Base-by-base conservation (phyloP, 2,113 vertebrate genomes). In the Erythrocercus mccallii region DNA sequence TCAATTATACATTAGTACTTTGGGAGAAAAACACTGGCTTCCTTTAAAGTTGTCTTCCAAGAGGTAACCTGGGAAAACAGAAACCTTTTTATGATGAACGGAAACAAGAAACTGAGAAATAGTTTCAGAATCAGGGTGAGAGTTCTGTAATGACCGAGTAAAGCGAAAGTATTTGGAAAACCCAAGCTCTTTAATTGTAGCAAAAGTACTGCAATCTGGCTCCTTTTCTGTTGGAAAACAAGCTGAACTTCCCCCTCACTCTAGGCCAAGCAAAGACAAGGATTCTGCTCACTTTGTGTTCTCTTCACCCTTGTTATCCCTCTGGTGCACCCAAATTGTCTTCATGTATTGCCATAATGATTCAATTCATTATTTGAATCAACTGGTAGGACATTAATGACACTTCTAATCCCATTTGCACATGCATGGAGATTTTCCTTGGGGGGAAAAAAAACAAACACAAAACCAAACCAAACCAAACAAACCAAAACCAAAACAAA, bases 341-440 rank as follows among this genome's bases (percentile, higher is more conserved):
- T 74, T 40, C 30, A 31, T 8, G 33, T n/a, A 76, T 13, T 79
- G 47, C 31, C 57, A 79, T 3, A 64, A 74, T 20, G 17, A 74
- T 57, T 73, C 9, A 4, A 76, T 60, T 35, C 53, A 47, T 44
- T 66, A 68, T 42, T 48, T n/a, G 37, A 44, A 48, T 44, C 47
- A 88, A 33, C 33, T 22, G 7, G 23, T 35, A 71, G 24, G 51
- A 47, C 18, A 57, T 45, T 35, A 45, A 24, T n/a, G 45, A 14
- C 21, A 86, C 44, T 73, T 83, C 37, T 54, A 66, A 80, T 23
- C 10, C n/a, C 1, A 2, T 37, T 18, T 72, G 42, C 23, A 72
- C n/a, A 45, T 7, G 15, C 6, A 47, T 0, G 0, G 25, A 47
- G 28, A 53, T n/a, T 53, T 51, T 19, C 10, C 7, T 2, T 11